Evolutionary conservation across 2,797 vertebrate genomes (phyloP).

Genomic region (Sebastes kiyomatsui): DNA sequence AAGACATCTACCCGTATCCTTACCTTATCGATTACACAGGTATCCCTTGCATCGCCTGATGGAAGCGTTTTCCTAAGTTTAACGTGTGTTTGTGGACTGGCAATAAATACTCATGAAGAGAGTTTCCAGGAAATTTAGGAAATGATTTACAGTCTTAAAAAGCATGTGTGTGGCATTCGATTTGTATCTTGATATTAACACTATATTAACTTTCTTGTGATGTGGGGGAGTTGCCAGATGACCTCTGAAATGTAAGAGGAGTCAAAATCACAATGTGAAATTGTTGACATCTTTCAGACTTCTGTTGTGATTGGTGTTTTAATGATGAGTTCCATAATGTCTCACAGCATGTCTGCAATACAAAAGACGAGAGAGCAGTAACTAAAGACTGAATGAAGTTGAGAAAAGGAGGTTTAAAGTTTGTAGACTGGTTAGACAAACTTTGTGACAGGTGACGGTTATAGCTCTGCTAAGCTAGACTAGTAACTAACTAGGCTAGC

Average conservation of each 20-base stretch:
- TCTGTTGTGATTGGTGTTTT: background rate
- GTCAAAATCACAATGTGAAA: background rate
- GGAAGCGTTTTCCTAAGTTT: slow-evolving; percentile 2
- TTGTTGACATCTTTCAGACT: background rate
- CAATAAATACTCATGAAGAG: background rate
- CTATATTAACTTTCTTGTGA: slow-evolving; percentile 3
- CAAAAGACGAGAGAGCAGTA: background rate
- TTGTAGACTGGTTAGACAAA: background rate
- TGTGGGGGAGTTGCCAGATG: background rate
- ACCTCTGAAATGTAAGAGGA: background rate
- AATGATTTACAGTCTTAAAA: slow-evolving; percentile 26
- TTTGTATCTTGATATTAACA: slow-evolving; percentile 27
- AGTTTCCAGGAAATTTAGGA: slow-evolving; percentile 12
- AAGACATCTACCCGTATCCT: slow-evolving; percentile 86
- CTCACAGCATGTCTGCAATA: background rate
- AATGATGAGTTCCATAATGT: background rate
- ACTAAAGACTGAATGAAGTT: background rate
- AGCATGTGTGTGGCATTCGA: slow-evolving; percentile 53
- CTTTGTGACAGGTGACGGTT: background rate
- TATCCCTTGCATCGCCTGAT: slow-evolving; percentile 60
- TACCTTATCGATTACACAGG: slow-evolving; percentile 86
- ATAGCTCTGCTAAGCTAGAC: background rate
- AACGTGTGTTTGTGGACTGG: slow-evolving; percentile 28
- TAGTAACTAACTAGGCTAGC: background rate
- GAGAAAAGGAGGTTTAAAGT: background rate